A percentile compares a stretch with the other conserved stretches of the same genome.
Evolutionary conservation across 1,140 invertebrate genomes (phyloP).

Genomic region (Solenopsis fugax): DNA sequence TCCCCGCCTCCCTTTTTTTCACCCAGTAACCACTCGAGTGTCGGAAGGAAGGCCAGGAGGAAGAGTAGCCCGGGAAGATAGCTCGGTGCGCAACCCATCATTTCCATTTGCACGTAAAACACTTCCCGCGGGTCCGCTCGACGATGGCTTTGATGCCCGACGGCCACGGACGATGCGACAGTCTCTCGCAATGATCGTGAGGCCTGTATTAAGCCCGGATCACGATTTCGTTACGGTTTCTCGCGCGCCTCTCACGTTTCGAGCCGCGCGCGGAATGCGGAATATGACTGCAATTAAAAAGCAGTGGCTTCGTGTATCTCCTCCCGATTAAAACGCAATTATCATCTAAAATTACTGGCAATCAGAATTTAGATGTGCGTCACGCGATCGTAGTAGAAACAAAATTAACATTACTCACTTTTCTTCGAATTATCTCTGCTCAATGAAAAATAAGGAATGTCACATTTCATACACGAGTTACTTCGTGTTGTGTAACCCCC

Average conservation of each 20-base stretch:
- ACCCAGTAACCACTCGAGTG: neutral
- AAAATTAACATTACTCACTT: neutral
- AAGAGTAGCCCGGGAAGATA: neutral
- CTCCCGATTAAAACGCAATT: neutral
- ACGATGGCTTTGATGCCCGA: slow-evolving; percentile 16
- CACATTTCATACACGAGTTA: neutral
- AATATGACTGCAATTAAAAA: slow-evolving; percentile 17
- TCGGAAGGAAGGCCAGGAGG: slow-evolving; percentile 10
- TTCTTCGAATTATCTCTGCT: neutral
- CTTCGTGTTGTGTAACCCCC: neutral
- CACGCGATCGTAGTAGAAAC: neutral
- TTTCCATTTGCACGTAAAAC: slow-evolving; percentile 60
- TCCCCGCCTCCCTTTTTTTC: neutral
- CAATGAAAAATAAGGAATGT: neutral
- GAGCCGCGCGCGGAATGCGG: slow-evolving; percentile 16
- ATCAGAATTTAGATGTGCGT: neutral
- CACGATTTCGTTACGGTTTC: slow-evolving; percentile 51
- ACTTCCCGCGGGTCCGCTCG: slow-evolving; percentile 5
- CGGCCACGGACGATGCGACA: slow-evolving; percentile 22
- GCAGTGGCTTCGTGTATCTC: neutral
- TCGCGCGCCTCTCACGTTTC: slow-evolving; percentile 33
- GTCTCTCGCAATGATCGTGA: slow-evolving; percentile 31
- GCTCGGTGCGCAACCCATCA: neutral
- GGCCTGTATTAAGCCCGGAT: slow-evolving; percentile 22
- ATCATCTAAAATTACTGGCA: neutral